These are phyloP conservation scores for Plemyria rubiginata DNA, from an alignment of 2,888 invertebrate genomes.

Conservation along the genomic window DNA sequence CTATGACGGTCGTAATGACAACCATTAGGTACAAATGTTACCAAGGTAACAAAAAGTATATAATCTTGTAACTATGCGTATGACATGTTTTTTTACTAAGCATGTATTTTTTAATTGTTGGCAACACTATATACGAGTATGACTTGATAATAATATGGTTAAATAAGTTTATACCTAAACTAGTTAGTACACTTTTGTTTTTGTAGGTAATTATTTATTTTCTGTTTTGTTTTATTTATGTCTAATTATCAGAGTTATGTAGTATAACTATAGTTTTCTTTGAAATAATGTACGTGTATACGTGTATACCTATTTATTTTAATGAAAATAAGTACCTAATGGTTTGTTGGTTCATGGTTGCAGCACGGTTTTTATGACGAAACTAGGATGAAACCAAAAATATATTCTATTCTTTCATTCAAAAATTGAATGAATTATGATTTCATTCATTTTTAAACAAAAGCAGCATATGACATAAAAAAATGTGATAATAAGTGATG, in stretches of 20 bases:
- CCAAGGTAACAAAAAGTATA: constrained; percentile 15
- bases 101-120: constrained; percentile 19
- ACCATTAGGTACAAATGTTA: constrained; percentile 4
- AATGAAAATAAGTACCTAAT: too few relatives aligned
- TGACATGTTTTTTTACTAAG: constrained; percentile 18
- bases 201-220: background rate
- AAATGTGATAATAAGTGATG: too few relatives aligned
- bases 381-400: too few relatives aligned
- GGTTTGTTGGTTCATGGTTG: too few relatives aligned
- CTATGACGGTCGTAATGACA: background rate
- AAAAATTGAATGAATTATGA: too few relatives aligned
- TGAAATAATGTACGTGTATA: background rate
- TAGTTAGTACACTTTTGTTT: too few relatives aligned
- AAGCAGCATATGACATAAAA: too few relatives aligned
- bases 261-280: background rate
- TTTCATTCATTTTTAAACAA: too few relatives aligned
- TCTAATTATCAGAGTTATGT: background rate
- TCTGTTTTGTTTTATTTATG: background rate
- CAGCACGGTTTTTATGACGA: too few relatives aligned
- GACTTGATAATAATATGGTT: constrained; percentile 30
- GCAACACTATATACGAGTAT: constrained; percentile 26
- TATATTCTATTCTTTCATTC: too few relatives aligned
- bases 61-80: constrained; percentile 9
- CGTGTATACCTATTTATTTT: too few relatives aligned
- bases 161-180: background rate